Percentiles rank a stretch among this genome's conserved stretches.
These are phyloP conservation scores for Chamaea fasciata DNA, from an alignment of 2,113 vertebrate genomes.

Conservation along the genomic window DNA sequence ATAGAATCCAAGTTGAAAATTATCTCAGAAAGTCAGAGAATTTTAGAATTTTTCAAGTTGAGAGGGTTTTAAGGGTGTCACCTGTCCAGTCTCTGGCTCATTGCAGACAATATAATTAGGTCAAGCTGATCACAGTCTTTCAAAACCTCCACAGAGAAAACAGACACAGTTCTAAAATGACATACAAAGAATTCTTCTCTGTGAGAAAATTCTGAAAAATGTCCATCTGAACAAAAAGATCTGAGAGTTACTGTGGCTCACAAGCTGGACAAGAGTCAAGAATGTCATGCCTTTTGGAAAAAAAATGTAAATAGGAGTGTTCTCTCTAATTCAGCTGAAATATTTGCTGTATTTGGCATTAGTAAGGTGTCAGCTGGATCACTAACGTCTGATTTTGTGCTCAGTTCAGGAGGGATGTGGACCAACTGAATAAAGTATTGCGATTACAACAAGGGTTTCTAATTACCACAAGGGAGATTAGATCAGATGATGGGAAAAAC, in stretches of 20 bases:
- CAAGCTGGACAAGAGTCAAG: neutral
- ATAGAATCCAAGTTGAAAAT: neutral
- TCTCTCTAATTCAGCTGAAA: constrained; percentile 33
- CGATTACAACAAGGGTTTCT: neutral
- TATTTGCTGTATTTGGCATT: constrained; percentile 47
- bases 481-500: constrained; percentile 14
- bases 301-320: constrained; percentile 17
- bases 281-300: constrained; percentile 1
- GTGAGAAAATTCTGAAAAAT: neutral
- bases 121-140: neutral
- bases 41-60: neutral
- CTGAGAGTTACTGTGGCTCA: neutral
- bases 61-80: neutral
- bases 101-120: neutral
- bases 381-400: neutral
- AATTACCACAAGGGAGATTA: constrained; percentile 7
- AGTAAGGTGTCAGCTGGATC: neutral
- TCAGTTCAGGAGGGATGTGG: neutral
- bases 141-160: neutral
- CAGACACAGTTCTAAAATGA: neutral
- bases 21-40: neutral
- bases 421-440: neutral
- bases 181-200: neutral
- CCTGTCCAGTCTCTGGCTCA: neutral
- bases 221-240: neutral